Conservation (phyloP, 2,113 vertebrate genomes). For the Cariama cristata region DNA sequence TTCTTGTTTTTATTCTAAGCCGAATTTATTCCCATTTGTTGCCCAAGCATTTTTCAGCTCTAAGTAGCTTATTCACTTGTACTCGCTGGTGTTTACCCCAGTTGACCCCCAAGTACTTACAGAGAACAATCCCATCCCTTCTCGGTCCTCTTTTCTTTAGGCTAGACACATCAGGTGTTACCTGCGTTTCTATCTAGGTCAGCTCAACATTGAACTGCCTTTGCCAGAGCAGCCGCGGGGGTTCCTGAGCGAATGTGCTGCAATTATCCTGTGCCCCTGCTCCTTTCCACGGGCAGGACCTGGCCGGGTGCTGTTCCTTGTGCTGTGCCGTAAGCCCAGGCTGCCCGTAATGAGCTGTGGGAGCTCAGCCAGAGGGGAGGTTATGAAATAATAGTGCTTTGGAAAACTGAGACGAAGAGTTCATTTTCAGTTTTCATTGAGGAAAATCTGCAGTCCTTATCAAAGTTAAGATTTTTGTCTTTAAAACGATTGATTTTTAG, state of each 20-base stretch:
- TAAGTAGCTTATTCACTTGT: background rate
- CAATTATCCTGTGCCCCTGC: background rate
- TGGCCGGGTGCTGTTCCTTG: background rate
- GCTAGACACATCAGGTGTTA: background rate
- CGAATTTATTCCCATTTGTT: background rate
- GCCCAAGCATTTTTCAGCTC: background rate
- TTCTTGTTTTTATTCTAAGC: conserved; percentile 13
- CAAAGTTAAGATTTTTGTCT: background rate
- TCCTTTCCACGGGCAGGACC: background rate
- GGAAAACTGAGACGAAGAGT: background rate
- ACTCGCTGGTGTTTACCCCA: background rate
- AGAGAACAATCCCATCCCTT: background rate
- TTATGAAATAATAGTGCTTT: background rate
- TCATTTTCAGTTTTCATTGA: background rate
- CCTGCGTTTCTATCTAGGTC: background rate
- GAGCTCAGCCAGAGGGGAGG: background rate
- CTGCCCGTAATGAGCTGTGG: background rate
- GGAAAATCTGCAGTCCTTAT: background rate
- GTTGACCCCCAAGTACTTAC: background rate
- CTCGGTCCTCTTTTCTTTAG: background rate
- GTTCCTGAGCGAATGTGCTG: background rate
- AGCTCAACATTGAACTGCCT: background rate
- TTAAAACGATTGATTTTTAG: background rate
- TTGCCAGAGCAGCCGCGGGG: background rate
- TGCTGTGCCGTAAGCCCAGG: background rate